Evolutionary conservation across 2,888 invertebrate genomes (phyloP), one percentile per base, ranked within the genome.

Genomic region (Lasioglossum vierecki): DNA sequence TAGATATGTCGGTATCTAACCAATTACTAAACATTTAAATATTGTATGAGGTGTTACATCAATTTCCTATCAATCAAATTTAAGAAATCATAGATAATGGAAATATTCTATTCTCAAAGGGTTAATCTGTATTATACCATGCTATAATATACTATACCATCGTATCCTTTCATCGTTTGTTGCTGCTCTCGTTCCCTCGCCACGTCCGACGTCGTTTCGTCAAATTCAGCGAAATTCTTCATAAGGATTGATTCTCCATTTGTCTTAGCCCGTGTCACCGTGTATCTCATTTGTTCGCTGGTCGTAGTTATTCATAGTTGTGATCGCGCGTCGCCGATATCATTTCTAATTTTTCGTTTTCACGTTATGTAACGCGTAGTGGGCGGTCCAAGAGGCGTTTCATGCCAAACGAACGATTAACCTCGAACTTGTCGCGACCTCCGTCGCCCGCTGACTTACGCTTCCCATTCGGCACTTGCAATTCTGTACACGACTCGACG

Each of bases 341-440:
- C 49, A 39, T 66, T 80, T 76, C 35, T 74, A 39, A 6, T 80
- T 74, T 72, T 78, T 78, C n/a, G 70, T 26, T 79, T 81, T 30
- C 39, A 46, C 71, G 68, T 90, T 89, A 88, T 66, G 39, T 88
- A 90, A 90, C 68, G 86, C 6, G 8, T 30, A 63, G 30, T 80
- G 86, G 84, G 80, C 86, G 83, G 85, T 73, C 60, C 82, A 76
- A 82, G 80, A 84, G 82, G 70, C 88, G 80, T 81, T 75, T 82
- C 87, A 87, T 88, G 90, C 91, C 91, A 90, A 91, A 88, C 86
- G 88, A 83, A 88, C 86, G 87, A 90, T 90, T 91, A 91, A 90
- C 90, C 90, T 90, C 91, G 90, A 91, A 90, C 91, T 90, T 90
- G 89, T 82, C 74, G 57, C 89, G 90, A 89, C 88, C 90, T 90